Percentiles rank a stretch among this genome's conserved stretches.
Evolutionary conservation across 2,113 vertebrate genomes (phyloP).

Genomic region (Struthio camelus): DNA sequence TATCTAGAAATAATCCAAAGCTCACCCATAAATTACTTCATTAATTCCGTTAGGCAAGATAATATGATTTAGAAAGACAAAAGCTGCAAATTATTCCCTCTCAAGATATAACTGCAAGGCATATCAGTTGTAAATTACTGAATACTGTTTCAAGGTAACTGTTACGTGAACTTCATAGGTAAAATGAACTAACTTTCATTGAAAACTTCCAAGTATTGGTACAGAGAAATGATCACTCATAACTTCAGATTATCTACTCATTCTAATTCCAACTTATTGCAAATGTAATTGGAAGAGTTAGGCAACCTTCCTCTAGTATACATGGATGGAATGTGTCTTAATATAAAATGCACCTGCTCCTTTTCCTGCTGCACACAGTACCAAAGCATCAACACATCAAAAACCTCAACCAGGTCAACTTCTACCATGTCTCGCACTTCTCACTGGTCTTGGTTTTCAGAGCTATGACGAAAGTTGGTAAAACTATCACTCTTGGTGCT

Average conservation of each 20-base stretch:
- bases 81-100: background rate
- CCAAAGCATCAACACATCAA: background rate
- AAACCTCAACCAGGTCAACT: background rate
- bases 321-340: background rate
- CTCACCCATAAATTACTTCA: background rate
- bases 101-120: background rate
- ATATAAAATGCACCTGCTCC: background rate
- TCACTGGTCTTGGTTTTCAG: too few species aligned
- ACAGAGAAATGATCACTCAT: background rate
- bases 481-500: background rate
- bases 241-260: background rate
- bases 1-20: background rate
- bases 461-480: background rate
- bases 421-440: background rate
- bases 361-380: background rate
- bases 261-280: background rate
- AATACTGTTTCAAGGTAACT: background rate
- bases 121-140: background rate
- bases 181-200: background rate
- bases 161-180: background rate
- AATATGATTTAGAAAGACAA: background rate
- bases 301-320: background rate
- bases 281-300: conserved; percentile 4
- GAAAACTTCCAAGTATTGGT: background rate
- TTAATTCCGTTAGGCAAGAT: background rate